phyloP scores from a whole-genome alignment of 2,888 invertebrate species.

The Melanostoma scalare region DNA sequence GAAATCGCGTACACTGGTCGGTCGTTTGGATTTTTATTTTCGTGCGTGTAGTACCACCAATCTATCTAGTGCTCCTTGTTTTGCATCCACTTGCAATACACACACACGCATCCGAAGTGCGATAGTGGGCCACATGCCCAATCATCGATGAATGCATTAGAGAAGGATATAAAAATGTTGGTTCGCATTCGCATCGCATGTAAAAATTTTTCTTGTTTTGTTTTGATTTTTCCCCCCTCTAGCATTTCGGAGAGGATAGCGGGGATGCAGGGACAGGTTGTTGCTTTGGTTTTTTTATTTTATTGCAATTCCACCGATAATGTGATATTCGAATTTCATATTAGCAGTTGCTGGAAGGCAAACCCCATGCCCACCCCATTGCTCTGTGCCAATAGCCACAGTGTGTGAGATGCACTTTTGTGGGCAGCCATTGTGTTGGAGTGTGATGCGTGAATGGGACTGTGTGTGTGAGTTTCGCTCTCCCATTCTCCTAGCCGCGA shows the following conservation, averaged over 20 bases:
- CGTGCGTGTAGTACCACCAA: constrained; percentile 68
- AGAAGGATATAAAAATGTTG: constrained; percentile 72
- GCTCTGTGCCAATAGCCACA: constrained; percentile 6
- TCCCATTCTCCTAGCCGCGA: constrained; percentile 49
- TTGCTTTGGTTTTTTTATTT: constrained; percentile 62
- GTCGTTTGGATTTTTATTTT: constrained; percentile 72
- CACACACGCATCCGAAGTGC: constrained; percentile 48
- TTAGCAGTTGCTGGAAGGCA: constrained; percentile 69
- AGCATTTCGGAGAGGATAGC: too few relatives aligned
- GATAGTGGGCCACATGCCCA: constrained; percentile 72
- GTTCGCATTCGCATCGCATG: constrained; percentile 47
- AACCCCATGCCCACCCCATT: constrained; percentile 44
- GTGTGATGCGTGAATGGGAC: constrained; percentile 70
- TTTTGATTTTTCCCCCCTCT: constrained; percentile 50
- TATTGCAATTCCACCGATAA: constrained; percentile 74
- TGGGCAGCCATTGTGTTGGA: constrained; percentile 64
- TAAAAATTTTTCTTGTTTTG: constrained; percentile 68
- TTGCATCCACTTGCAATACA: constrained; percentile 60
- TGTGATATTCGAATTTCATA: constrained; percentile 74
- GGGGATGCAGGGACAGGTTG: constrained; percentile 57
- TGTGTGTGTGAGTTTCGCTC: constrained; percentile 67
- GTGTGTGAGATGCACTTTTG: constrained; percentile 69
- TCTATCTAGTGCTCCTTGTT: constrained; percentile 72
- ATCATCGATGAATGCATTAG: constrained; percentile 73
- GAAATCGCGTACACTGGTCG: constrained; percentile 60